Evolutionary conservation across 2,113 vertebrate genomes (phyloP), one percentile per base, ranked within the genome.

Genomic region (Perccottus glenii): DNA sequence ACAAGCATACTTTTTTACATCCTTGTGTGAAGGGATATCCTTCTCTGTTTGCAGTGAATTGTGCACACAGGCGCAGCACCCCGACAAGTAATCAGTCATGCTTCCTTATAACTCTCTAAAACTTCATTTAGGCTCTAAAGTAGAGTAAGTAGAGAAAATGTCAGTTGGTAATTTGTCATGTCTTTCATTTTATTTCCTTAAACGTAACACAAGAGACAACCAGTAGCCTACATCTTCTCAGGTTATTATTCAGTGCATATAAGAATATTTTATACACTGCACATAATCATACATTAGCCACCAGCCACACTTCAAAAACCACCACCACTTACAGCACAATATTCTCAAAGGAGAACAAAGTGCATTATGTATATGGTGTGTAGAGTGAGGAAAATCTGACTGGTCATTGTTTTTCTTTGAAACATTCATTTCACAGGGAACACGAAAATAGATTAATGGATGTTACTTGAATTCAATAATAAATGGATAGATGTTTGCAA

Each of bases 81-180:
- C 0, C 46, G 60, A 64, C 61, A 60, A 64, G 61, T 63, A 32
- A 75, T 81, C 75, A 35, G 56, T 81, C 73, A 67, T 1, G 27
- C 44, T 73, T 45, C 48, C 6, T 53, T 73, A 60, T 10, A 50
- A 67, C 64, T 52, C 56, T 44, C 1, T 56, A 6, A 53, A 70
- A 75, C 48, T 58, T 11, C 16, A 44, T 77, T 70, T 62, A 11
- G 8, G 9, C 32, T 33, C 36, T 55, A 61, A 42, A 45, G 36
- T n/a, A 59, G 12, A 11, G 11, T 10, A 45, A 53, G 33, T 19
- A 5, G 4, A 50, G 48, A 43, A 19, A 51, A 69, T 72, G 49
- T 33, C 57, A 61, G 33, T 58, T 35, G 65, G 33, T 52, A 45
- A 10, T n/a, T 60, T 27, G 2, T 32, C 4, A 38, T n/a, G 3